Evolutionary conservation across 2,888 invertebrate species (phyloP).

Genomic region (Itoplectis maculator): DNA sequence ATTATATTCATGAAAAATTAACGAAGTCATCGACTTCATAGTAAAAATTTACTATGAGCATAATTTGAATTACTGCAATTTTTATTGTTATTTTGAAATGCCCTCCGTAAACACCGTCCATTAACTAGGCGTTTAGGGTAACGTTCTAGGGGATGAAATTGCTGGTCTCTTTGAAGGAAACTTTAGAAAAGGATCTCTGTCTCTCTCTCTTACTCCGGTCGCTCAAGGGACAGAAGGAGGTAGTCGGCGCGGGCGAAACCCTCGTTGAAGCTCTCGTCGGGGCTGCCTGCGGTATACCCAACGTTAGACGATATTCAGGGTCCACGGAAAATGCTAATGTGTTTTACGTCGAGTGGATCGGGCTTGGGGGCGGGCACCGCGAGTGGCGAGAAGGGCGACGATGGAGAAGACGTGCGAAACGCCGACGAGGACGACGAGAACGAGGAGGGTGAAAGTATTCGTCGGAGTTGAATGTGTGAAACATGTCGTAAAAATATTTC

Average conservation of each 20-base stretch:
- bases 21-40: no score
- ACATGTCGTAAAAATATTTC: neutral
- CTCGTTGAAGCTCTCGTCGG: slow-evolving; percentile 26
- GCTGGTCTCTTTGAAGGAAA: slow-evolving; percentile 10
- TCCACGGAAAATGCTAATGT: slow-evolving; percentile 75
- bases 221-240: slow-evolving; percentile 13
- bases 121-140: slow-evolving; percentile 19
- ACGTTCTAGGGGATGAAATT: slow-evolving; percentile 24
- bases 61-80: neutral
- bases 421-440: neutral
- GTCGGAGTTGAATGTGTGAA: slow-evolving; percentile 13
- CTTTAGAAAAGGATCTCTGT: slow-evolving; percentile 34
- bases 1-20: no score
- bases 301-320: slow-evolving; percentile 67
- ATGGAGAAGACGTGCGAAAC: slow-evolving; percentile 41
- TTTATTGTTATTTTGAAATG: neutral
- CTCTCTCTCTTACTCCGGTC: neutral
- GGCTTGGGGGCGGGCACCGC: slow-evolving; percentile 40
- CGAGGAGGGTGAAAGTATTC: slow-evolving; percentile 20
- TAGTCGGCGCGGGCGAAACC: slow-evolving; percentile 26
- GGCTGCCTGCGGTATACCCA: slow-evolving; percentile 15
- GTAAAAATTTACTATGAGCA: neutral
- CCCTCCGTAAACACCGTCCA: neutral
- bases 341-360: slow-evolving; percentile 72
- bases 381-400: slow-evolving; percentile 62